Evolutionary conservation across 1,140 invertebrate genomes (phyloP), one percentile per base, ranked within the genome.

Genomic region (Trachelipus rathkii): DNA sequence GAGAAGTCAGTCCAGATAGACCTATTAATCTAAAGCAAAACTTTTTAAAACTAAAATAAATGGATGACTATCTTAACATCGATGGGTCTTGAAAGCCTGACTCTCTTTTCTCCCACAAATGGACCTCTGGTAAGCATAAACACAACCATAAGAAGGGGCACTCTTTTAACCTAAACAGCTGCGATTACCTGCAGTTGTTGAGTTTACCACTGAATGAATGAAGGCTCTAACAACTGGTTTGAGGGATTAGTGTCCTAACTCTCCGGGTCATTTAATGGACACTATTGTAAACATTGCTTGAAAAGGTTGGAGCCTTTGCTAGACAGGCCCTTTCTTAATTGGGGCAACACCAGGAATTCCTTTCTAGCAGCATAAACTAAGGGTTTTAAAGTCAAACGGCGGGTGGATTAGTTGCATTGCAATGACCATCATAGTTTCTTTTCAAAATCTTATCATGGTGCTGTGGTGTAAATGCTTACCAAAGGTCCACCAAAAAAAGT

Each of bases 321-420:
- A 60, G 50, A 60, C 19, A 15, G 50, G 50, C 50, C 50, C 50
- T 60, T 60, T 60, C 50, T 60, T 60, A 60, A 60, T 15, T 13
- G 50, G 11, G 50, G 50, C 50, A 60, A 60, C 50, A 60, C 50
- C 50, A 60, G 19, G 50, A 60, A 60, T 60, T 60, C 19, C 50
- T 60, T 60, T 60, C 50, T 60, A 60, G 50, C 50, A 60, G 19
- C 19, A 60, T 60, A 15, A 60, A 15, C 1, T 15, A 60, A 13
- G 50, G 50, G 50, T 13, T 60, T 19, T 60, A 60, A 60, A 13
- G 11, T 60, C 19, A 60, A 60, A 60, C 19, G 50, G 50, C 19
- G 50, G 50, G 50, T 60, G 50, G 50, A 60, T 60, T 60, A 60
- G 50, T 60, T 60, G 11, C 50, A 60, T 60, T 60, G 19, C 11